phyloP scores from a whole-genome alignment of 2,888 invertebrate genomes.

The Drosophila dives region DNA sequence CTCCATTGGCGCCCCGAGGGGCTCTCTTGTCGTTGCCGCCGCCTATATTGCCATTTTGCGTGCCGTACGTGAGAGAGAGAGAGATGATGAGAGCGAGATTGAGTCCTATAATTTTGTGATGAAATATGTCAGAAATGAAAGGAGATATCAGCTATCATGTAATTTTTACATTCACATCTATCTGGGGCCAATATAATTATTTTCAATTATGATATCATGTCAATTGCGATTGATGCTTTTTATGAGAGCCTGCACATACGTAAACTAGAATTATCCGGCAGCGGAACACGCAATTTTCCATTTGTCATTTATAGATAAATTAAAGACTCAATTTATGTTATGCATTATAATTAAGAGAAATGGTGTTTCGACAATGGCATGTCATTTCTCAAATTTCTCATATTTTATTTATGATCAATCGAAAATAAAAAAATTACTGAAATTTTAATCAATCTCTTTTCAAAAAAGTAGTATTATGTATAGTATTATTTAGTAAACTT shows the following conservation, averaged over 20 bases:
- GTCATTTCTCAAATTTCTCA: background rate
- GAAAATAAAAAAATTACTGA: background rate
- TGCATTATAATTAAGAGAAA: background rate
- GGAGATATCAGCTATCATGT: background rate
- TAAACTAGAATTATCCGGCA: background rate
- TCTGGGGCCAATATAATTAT: background rate
- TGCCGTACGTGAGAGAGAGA: slow-evolving; percentile 10
- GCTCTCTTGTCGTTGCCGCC: slow-evolving; percentile 21
- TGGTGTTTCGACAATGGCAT: background rate
- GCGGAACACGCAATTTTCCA: background rate
- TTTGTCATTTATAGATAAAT: background rate
- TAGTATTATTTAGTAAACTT: background rate
- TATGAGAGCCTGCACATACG: background rate
- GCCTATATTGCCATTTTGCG: slow-evolving; percentile 54
- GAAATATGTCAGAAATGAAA: slow-evolving; percentile 21
- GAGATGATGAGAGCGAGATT: background rate
- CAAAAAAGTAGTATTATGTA: background rate
- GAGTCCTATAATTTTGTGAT: slow-evolving; percentile 21
- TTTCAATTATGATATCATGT: background rate
- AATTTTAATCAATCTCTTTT: background rate
- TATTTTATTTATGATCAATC: background rate
- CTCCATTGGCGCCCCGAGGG: slow-evolving; percentile 44
- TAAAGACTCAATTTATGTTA: background rate
- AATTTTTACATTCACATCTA: background rate
- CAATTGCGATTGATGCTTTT: background rate